phyloP scores from a whole-genome alignment of 2,113 vertebrate genomes.

The Rattus norvegicus region GRCr8 NC_086020.1:57432001-57432500 shows the following conservation, averaged over 20 bases:
- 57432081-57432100: not conserved
- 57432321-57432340: no score
- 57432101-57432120: constrained; percentile 25
- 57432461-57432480: not conserved
- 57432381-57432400: constrained; percentile 9
- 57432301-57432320: no score
- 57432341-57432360: no score
- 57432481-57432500: not conserved
- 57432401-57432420: not conserved
- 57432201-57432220: no score
- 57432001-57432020: constrained; percentile 21
- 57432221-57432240: no score
- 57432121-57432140: no score
- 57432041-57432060: constrained; percentile 25
- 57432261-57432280: no score
- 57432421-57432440: not conserved
- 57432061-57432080: not conserved
- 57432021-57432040: not conserved
- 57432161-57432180: no score
- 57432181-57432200: no score
- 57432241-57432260: no score
- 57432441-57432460: not conserved
- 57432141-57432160: no score
- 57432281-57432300: no score
- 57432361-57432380: not conserved